These are phyloP conservation scores for Phalera bucephala DNA, from an alignment of 2,888 invertebrate species.

Conservation along the genomic window DNA sequence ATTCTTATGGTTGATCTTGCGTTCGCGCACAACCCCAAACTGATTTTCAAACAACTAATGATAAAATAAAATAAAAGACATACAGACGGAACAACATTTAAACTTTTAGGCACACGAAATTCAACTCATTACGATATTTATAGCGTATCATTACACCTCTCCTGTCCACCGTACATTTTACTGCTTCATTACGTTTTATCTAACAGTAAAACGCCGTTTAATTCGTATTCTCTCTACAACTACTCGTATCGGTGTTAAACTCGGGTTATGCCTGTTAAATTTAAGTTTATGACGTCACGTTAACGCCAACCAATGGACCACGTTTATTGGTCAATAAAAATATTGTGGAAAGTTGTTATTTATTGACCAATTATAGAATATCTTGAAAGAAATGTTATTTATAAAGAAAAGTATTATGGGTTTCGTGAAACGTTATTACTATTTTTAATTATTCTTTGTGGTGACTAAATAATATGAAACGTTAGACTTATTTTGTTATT, in stretches of 20 bases:
- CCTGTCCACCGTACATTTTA: slow-evolving; percentile 11
- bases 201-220: slow-evolving; percentile 28
- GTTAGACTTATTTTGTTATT: too few relatives aligned
- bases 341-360: slow-evolving; percentile 22
- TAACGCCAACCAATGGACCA: slow-evolving; percentile 23
- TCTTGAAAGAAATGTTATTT: slow-evolving; percentile 15
- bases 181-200: slow-evolving; percentile 31
- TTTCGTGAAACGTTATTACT: slow-evolving; percentile 3
- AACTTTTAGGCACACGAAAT: neutral
- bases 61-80: neutral
- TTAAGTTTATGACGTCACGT: slow-evolving; percentile 21
- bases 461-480: too few relatives aligned
- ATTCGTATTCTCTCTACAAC: slow-evolving; percentile 19
- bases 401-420: slow-evolving; percentile 8
- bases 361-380: slow-evolving; percentile 24
- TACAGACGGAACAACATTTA: neutral
- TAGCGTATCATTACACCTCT: slow-evolving; percentile 3
- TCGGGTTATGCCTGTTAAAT: slow-evolving; percentile 10
- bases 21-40: too few relatives aligned
- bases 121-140: slow-evolving; percentile 1
- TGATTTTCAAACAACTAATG: too few relatives aligned
- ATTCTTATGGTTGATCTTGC: too few relatives aligned
- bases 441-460: neutral
- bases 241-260: slow-evolving; percentile 8
- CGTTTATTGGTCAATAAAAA: slow-evolving; percentile 24